Percentiles rank a stretch among this genome's conserved stretches.
phyloP scores from a whole-genome alignment of 2,113 vertebrate genomes.

The Seriola quinqueradiata region DNA sequence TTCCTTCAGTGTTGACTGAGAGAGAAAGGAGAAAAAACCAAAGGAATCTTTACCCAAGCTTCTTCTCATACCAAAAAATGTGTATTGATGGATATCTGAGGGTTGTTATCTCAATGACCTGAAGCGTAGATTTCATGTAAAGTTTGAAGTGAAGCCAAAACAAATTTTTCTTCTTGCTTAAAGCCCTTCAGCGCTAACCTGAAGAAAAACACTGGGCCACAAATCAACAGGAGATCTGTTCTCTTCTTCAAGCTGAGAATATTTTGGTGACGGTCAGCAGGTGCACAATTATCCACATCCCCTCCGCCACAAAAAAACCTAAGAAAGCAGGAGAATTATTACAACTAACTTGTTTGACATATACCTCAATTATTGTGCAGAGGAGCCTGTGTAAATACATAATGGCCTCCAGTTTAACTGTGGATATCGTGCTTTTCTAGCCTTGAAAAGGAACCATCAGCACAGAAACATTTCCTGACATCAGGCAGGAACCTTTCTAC shows the following conservation, averaged over 20 bases:
- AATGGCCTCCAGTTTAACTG: constrained; percentile 52
- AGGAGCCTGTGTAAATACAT: constrained; percentile 40
- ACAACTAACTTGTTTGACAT: constrained; percentile 42
- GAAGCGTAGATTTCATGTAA: constrained; percentile 12
- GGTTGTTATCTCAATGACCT: constrained; percentile 46
- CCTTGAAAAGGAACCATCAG: constrained; percentile 57
- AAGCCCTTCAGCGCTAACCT: neutral
- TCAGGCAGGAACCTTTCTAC: constrained; percentile 44
- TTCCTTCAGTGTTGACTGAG: constrained; percentile 32
- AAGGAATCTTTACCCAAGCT: constrained; percentile 40
- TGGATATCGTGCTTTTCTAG: constrained; percentile 47
- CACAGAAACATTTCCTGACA: constrained; percentile 69
- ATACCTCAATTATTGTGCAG: constrained; percentile 19
- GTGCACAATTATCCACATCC: constrained; percentile 38
- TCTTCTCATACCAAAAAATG: constrained; percentile 6
- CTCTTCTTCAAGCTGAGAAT: neutral
- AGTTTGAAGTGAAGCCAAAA: constrained; percentile 9
- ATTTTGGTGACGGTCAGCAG: constrained; percentile 26
- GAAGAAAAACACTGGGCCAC: neutral
- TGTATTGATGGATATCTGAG: constrained; percentile 28
- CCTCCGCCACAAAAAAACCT: neutral
- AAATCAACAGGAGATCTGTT: neutral
- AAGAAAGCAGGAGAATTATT: constrained; percentile 27
- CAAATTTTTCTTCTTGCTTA: neutral
- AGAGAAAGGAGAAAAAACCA: constrained; percentile 25